phyloP scores from a whole-genome alignment of 2,888 invertebrate species.

The Octonoba sinensis region DNA sequence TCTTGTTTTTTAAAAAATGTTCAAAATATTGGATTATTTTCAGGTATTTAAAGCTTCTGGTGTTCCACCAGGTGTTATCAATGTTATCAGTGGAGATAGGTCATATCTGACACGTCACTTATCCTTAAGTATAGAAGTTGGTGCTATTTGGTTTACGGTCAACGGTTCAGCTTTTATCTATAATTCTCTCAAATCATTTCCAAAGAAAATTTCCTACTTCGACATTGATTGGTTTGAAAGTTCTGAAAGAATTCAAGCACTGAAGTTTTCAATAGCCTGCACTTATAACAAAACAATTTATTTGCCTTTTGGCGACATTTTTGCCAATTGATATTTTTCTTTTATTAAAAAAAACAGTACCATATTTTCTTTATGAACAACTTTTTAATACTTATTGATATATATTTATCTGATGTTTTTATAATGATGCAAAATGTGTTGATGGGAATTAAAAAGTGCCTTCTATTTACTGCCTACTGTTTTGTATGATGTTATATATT shows the following conservation, averaged over 20 bases:
- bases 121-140: constrained; percentile 71
- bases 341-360: background rate
- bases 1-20: background rate
- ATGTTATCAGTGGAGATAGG: constrained; percentile 71
- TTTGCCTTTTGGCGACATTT: constrained; percentile 73
- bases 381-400: no score
- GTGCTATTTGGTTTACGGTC: constrained; percentile 68
- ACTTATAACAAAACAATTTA: constrained; percentile 72
- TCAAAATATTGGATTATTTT: constrained; percentile 8
- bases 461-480: no score
- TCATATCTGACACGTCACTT: constrained; percentile 71
- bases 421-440: no score
- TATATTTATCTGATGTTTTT: no score
- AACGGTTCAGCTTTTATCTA: constrained; percentile 69
- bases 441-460: no score
- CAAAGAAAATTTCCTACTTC: constrained; percentile 9
- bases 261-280: constrained; percentile 71
- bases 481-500: no score
- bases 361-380: no score
- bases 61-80: constrained; percentile 72
- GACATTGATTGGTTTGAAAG: background rate
- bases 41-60: constrained; percentile 73
- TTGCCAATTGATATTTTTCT: constrained; percentile 70
- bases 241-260: constrained; percentile 68
- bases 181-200: constrained; percentile 1